Evolutionary conservation across 2,888 invertebrate species (phyloP), one percentile per base, ranked within the genome.

Genomic region (Nipponacmea schrenckii): DNA sequence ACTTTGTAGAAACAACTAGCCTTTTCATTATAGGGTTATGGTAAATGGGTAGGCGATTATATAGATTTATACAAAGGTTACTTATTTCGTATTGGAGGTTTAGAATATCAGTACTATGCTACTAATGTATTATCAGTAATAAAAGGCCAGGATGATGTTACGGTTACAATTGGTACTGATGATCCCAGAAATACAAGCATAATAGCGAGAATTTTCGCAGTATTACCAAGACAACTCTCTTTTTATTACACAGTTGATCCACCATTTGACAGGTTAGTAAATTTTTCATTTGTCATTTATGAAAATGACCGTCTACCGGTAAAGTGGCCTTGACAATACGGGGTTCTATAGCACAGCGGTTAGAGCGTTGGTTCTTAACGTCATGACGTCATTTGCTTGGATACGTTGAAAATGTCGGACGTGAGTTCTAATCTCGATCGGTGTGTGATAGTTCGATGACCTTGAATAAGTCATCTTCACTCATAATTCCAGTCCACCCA

Each of bases 31-130:
- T 24, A 56, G 56, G 62, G 63, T 69, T 69, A 39, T 64, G 69
- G 69, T 24, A 44, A 44, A 48, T 69, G 69, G 69, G 50, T 26
- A 2, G 69, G 69, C 15, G 50, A 48, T 8, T 69, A 65, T 50
- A 50, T 64, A 17, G 64, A 69, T 39, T 14, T 69, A n/a, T 69
- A 69, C 39, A 17, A 64, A 27, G 69, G 69, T 3, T 69, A 69
- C 31, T 39, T 69, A 24, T 65, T 39, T 27, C 39, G 69, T 7
- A 26, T 64, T 8, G 69, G 69, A 17, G 39, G 17, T 5, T 26
- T 69, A 7, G 50, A 20, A 64, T 46, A 69, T 20, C 39, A 64
- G 64, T 65, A 64, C 69, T n/a, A 64, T 24, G 69, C 65, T 17
- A 65, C 69, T 7, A 46, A 26, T 26, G n/a, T 65, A 17, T 26